Base-by-base conservation (phyloP, 2,888 invertebrate genomes). In the Lithodes maja region DNA sequence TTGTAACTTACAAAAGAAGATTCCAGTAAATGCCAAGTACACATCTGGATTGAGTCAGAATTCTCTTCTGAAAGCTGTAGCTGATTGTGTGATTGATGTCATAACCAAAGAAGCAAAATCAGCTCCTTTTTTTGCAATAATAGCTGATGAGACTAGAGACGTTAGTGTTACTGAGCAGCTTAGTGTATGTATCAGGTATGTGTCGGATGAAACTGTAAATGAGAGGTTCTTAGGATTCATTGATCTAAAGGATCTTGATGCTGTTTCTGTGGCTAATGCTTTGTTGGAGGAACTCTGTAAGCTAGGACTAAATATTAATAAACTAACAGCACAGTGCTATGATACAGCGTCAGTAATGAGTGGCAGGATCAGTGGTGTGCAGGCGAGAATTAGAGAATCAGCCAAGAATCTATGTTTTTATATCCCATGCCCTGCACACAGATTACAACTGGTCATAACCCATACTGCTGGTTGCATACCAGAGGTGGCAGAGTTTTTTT, bases 161-260 rank as follows among this genome's bases (percentile, higher is more conserved):
- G 78, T 78, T 78, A 78, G 78, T 78, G 78, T 78, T 78, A 33
- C 78, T 17, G 78, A 78, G 78, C 78, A 78, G 78, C 79, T 50
- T 52, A 79, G 79, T 9, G 9, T 55, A 55, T 55, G 55, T 9
- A 55, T 55, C 55, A 55, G 55, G 55, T 55, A 55, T 55, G 55
- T 55, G 55, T 55, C 9, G 55, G 55, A 79, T 52, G 79, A 52
- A 53, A 79, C 79, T n/a, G 79, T 79, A 7, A 79, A 79, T 79
- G 75, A 74, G 75, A 74, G 75, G 75, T 74, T 74, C 75, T 74
- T 74, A 74, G 75, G 75, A 74, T 74, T 74, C 75, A 74, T 74
- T 74, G 75, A 3, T 74, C 52, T 79, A 3, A 79, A 3, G 79
- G 52, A 79, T n/a, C 79, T 79, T 79, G 79, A 50, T 52, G 79